phyloP scores from a whole-genome alignment of 2,797 vertebrate genomes.

The Philypnodon macrostomus region DNA sequence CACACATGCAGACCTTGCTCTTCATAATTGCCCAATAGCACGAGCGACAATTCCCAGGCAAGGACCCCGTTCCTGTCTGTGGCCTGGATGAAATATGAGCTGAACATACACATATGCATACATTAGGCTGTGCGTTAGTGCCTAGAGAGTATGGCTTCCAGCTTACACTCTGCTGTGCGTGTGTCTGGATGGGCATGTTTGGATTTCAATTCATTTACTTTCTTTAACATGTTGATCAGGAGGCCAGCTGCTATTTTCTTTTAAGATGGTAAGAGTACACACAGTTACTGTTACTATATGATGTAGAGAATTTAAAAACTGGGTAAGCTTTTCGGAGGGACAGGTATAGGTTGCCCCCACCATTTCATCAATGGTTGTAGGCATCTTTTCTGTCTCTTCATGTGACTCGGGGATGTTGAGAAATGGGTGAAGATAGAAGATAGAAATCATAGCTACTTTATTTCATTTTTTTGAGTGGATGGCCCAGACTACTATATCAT shows the following conservation, averaged over 20 bases:
- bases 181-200: conserved; percentile 22
- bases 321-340: too few species aligned
- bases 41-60: conserved; percentile 8
- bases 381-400: too few species aligned
- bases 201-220: conserved; percentile 29
- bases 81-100: conserved; percentile 18
- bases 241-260: conserved; percentile 30
- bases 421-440: too few species aligned
- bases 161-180: conserved; percentile 19
- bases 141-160: conserved; percentile 8
- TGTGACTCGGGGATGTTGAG: too few species aligned
- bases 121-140: not conserved
- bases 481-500: not conserved
- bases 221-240: conserved; percentile 24
- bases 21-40: conserved; percentile 19
- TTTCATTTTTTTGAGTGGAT: too few species aligned
- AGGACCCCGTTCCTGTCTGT: not conserved
- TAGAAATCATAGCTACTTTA: too few species aligned
- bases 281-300: too few species aligned
- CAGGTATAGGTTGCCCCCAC: too few species aligned
- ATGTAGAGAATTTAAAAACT: too few species aligned
- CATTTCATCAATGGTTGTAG: too few species aligned
- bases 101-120: conserved; percentile 1
- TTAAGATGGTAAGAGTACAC: conserved; percentile 31
- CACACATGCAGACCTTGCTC: conserved; percentile 8